These are phyloP conservation scores for Porphyrio hochstetteri DNA, from an alignment of 2,113 vertebrate species.

Conservation along the genomic window DNA sequence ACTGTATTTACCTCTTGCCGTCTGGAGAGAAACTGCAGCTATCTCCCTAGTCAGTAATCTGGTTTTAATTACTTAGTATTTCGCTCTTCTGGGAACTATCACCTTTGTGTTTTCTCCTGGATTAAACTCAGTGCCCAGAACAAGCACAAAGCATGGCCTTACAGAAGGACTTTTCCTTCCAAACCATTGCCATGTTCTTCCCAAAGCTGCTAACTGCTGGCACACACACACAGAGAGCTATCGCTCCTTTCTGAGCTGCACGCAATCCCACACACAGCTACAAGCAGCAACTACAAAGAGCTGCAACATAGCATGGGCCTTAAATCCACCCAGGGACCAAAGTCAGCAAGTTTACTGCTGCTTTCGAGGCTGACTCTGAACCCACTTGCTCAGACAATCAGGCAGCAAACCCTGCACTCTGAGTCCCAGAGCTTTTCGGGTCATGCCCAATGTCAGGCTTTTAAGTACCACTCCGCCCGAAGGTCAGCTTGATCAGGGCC, in stretches of 20 bases:
- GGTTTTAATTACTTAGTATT: not conserved
- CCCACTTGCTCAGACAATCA: accelerated
- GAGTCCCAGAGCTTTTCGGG: not conserved
- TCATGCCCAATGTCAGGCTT: accelerated
- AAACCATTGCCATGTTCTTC: not conserved
- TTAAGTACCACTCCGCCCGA: not conserved
- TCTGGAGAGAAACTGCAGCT: not conserved
- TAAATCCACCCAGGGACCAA: not conserved
- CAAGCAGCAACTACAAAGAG: not conserved
- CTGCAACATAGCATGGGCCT: not conserved
- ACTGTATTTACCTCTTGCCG: not conserved
- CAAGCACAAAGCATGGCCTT: not conserved
- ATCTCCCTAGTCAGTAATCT: not conserved
- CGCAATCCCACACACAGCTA: accelerated
- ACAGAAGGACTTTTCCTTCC: not conserved
- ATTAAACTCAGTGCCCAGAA: no score
- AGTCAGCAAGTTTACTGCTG: no score
- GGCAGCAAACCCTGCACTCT: accelerated
- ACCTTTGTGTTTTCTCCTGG: not conserved
- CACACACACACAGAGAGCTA: accelerated
- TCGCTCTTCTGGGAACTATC: not conserved
- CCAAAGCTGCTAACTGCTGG: not conserved
- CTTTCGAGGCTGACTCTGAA: not conserved
- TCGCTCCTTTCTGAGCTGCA: accelerated
- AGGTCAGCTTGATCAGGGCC: no score